phyloP scores from a whole-genome alignment of 64 coral and sea anemone genomes.

The Hydrozoanthus tunicans region DNA sequence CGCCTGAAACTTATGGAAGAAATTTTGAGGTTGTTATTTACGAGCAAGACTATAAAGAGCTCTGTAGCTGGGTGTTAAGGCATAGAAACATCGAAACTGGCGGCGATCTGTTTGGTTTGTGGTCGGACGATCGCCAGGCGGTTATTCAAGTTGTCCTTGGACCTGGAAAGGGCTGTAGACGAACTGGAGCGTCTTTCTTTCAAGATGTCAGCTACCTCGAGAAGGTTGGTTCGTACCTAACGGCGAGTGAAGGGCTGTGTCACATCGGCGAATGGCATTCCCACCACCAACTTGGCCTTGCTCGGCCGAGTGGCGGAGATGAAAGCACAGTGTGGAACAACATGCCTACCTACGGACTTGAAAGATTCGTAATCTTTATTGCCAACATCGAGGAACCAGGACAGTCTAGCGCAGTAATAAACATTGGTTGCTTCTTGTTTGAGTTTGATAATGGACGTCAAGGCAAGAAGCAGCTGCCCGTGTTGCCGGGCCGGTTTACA shows the following conservation, averaged over 20 bases:
- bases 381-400: background rate
- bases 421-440: conserved; percentile 7
- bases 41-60: conserved; percentile 25
- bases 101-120: conserved; percentile 26
- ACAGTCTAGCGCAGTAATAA: background rate
- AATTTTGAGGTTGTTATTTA: conserved; percentile 30
- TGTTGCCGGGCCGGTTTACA: background rate
- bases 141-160: conserved; percentile 16
- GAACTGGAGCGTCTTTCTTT: background rate
- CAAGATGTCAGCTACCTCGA: conserved; percentile 30
- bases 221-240: background rate
- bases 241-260: background rate
- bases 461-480: background rate
- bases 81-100: conserved; percentile 20
- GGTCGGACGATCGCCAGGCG: conserved; percentile 1
- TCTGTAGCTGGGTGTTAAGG: conserved; percentile 50
- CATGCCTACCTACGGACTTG: conserved; percentile 1
- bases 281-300: background rate
- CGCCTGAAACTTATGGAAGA: background rate
- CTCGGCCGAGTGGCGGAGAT: conserved; percentile 25
- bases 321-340: conserved; percentile 30
- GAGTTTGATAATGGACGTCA: background rate
- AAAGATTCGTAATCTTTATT: conserved; percentile 30
- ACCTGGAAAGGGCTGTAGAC: conserved; percentile 3
- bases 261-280: conserved; percentile 54